Percentiles rank a stretch among this genome's conserved stretches.
Conservation (phyloP, 37 sponge, comb jelly and placozoan species). For the Geodia barretti region DNA sequence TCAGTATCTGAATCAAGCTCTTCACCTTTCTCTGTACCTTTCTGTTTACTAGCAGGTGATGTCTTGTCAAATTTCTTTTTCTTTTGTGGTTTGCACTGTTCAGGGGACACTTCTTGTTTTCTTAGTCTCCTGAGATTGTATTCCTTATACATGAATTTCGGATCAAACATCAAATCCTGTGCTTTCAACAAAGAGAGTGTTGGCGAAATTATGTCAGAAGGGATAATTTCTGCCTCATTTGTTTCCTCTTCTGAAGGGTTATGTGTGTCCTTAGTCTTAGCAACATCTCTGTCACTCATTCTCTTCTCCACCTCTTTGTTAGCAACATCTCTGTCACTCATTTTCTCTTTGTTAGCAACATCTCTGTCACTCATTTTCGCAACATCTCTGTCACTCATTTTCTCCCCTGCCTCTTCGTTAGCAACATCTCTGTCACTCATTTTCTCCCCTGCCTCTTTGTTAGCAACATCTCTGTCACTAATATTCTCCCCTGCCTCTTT, state of each 20-base stretch:
- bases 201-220: background rate
- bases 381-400: background rate
- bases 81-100: background rate
- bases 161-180: background rate
- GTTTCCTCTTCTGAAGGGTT: background rate
- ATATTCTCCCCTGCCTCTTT: background rate
- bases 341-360: background rate
- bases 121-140: slow-evolving; percentile 18
- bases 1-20: background rate
- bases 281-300: background rate
- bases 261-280: background rate
- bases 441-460: background rate
- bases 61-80: background rate
- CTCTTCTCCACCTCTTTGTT: background rate
- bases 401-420: background rate
- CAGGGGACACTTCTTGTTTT: background rate
- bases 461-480: too few species aligned
- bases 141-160: slow-evolving; percentile 23
- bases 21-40: background rate
- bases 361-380: background rate
- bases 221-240: background rate
- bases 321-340: too few species aligned
- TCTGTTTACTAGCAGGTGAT: background rate
- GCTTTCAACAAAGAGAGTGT: background rate
- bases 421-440: background rate